phyloP scores from a whole-genome alignment of 2,888 invertebrate genomes.

The Erpobdella octoculata region DNA sequence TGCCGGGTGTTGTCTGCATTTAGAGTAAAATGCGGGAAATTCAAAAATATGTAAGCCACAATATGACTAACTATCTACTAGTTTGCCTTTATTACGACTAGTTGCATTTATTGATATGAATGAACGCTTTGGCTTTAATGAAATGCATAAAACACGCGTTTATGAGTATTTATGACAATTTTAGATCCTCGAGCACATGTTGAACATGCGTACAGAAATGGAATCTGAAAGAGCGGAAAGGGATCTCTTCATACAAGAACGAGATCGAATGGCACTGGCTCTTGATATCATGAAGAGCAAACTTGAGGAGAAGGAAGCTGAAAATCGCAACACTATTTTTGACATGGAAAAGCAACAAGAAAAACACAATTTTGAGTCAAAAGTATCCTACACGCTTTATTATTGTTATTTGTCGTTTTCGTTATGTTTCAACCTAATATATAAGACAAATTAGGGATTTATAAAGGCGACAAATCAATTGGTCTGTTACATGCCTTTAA shows the following conservation, averaged over 20 bases:
- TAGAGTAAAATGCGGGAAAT: too few relatives aligned
- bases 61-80: too few relatives aligned
- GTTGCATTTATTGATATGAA: too few relatives aligned
- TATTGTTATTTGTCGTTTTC: neutral
- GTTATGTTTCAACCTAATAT: neutral
- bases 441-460: neutral
- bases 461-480: neutral
- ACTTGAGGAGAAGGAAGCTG: neutral
- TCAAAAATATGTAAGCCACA: too few relatives aligned
- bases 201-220: neutral
- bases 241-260: constrained; percentile 2
- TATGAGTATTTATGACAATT: neutral
- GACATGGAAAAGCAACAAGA: constrained; percentile 8
- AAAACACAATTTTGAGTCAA: neutral
- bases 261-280: neutral
- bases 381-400: neutral
- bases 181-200: constrained; percentile 18
- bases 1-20: too few relatives aligned
- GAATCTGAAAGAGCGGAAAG: constrained; percentile 5
- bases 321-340: neutral
- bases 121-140: too few relatives aligned
- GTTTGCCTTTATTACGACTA: too few relatives aligned
- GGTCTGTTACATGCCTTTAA: neutral
- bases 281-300: neutral
- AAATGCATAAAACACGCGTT: neutral